phyloP scores from a whole-genome alignment of 2,888 invertebrate genomes.

The Drosophila mimetica region DNA sequence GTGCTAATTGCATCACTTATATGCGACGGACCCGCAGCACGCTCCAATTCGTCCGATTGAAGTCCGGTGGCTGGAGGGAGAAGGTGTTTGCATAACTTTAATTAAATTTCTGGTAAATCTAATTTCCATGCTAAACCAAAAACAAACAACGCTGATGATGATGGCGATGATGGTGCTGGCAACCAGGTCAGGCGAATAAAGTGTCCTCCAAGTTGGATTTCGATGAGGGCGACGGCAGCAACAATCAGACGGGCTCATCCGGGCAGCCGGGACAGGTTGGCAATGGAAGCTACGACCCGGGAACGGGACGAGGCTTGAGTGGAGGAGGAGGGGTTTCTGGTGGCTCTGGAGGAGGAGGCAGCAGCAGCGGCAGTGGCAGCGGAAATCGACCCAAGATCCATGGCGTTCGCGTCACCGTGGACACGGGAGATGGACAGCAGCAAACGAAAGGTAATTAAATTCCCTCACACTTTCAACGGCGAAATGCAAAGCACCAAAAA shows the following conservation, averaged over 20 bases:
- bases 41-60: slow-evolving; percentile 66
- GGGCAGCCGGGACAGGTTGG: slow-evolving; percentile 41
- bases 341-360: slow-evolving; percentile 2
- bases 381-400: slow-evolving; percentile 83
- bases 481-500: slow-evolving; percentile 26
- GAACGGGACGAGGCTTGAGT: slow-evolving; percentile 53
- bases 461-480: slow-evolving; percentile 20
- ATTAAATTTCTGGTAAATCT: slow-evolving; percentile 72
- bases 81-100: slow-evolving; percentile 70
- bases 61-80: slow-evolving; percentile 25
- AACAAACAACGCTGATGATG: slow-evolving; percentile 59
- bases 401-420: slow-evolving; percentile 84
- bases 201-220: slow-evolving; percentile 84
- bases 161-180: slow-evolving; percentile 7
- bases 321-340: slow-evolving; percentile 15
- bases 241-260: slow-evolving; percentile 73
- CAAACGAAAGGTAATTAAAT: slow-evolving; percentile 82
- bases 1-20: slow-evolving; percentile 66
- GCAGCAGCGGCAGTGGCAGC: slow-evolving; percentile 17
- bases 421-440: slow-evolving; percentile 83
- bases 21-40: slow-evolving; percentile 39
- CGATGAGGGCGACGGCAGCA: slow-evolving; percentile 71
- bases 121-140: slow-evolving; percentile 77
- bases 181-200: slow-evolving; percentile 80
- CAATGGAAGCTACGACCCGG: slow-evolving; percentile 46